Base-by-base conservation (phyloP, 2,113 vertebrate genomes). In the Baryphthengus martii region DNA sequence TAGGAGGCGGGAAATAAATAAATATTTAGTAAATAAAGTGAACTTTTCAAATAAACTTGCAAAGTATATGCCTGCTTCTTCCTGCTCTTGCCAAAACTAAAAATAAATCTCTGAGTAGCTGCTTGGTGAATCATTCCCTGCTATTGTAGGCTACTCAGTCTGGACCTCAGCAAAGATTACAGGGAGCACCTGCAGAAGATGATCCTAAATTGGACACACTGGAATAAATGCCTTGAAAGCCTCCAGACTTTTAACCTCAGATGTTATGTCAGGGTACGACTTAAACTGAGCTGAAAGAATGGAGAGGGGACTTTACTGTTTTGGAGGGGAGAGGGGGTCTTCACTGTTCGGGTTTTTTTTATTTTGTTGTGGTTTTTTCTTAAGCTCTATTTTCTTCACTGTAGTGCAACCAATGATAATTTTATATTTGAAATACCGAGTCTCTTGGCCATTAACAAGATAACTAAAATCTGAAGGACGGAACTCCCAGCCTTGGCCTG, bases 91-190 rank as follows among this genome's bases (percentile, higher is more conserved):
- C 73, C 86, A 80, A 90, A 89, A 80, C 88, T 89, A 95, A 94
- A 95, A 95, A 95, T 96, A 97, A 75, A 66, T 24, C 56, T 89
- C 35, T 62, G 70, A 74, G 73, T 77, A 70, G 80, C 85, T 91
- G 50, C 56, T 71, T 67, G 84, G 81, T 97, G 96, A 96, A 91
- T 96, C 95, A 96, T 95, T 89, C 92, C 50, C 52, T 95, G 76
- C 93, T 95, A 35, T 84, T 95, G 89, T 76, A 90, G 85, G 88
- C 70, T 85, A 59, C 67, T 92, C 82, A 90, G 89, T 72, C 83
- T 94, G 49, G 53, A 81, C 82, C 63, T 86, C 88, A 85, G 21
- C 74, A 80, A 78, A 91, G 92, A 95, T 96, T 97, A 96, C 61
- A 95, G 90, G 61, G 82, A 95, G 11, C 89, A 96, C 95, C 84